Percentiles rank a stretch among this genome's conserved stretches.
Evolutionary conservation across 2,113 vertebrate genomes (phyloP).

Genomic region (Otus sunia): DNA sequence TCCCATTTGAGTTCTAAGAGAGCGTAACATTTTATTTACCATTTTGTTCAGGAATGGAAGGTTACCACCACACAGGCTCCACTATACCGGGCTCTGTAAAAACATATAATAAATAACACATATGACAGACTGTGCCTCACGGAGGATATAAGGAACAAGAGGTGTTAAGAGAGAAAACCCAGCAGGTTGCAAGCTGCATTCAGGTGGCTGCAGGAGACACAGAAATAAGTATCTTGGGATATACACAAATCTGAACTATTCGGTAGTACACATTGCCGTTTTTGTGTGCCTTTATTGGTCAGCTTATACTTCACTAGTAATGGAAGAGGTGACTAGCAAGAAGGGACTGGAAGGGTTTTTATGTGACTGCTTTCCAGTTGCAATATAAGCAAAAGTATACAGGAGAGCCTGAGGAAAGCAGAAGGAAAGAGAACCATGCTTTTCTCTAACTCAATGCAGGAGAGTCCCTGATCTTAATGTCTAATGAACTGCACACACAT

Average conservation of each 20-base stretch:
- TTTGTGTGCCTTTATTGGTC: background rate
- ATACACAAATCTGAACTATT: background rate
- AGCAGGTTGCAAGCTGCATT: background rate
- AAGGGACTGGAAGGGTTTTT: background rate
- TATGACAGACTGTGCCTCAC: background rate
- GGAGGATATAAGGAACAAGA: background rate
- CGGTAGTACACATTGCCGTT: background rate
- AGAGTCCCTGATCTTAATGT: background rate
- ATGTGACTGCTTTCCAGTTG: background rate
- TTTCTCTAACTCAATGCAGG: background rate
- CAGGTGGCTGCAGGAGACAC: background rate
- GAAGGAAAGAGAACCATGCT: background rate
- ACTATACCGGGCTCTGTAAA: background rate
- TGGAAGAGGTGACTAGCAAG: background rate
- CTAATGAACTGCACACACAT: background rate
- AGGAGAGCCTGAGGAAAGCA: background rate
- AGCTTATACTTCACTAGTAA: background rate
- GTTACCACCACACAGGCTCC: background rate
- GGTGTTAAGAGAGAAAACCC: background rate
- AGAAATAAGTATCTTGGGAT: background rate
- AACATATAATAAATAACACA: background rate
- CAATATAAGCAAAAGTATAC: background rate
- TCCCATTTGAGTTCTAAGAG: background rate
- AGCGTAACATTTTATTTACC: background rate
- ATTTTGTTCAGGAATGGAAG: background rate